Evolutionary conservation across 1,140 invertebrate genomes (phyloP).

Genomic region (Drosophila murphyi): DNA sequence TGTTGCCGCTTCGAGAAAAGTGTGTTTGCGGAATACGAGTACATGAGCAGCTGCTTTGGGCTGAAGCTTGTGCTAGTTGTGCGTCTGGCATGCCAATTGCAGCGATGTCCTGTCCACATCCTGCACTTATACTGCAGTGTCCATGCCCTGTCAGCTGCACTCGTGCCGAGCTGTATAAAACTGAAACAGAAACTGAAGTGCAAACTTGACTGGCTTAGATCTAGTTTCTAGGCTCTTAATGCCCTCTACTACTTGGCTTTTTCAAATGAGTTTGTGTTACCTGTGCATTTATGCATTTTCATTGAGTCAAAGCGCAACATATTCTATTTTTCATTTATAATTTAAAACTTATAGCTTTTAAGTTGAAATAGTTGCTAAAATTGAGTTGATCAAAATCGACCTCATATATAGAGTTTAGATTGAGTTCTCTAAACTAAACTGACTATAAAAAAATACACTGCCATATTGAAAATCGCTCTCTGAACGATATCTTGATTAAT

Average conservation of each 20-base stretch:
- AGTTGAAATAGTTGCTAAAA: too few relatives aligned
- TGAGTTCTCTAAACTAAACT: too few relatives aligned
- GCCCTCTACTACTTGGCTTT: background rate
- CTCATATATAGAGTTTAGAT: too few relatives aligned
- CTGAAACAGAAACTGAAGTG: conserved; percentile 71
- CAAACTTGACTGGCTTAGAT: conserved; percentile 43
- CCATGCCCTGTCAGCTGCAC: conserved; percentile 64
- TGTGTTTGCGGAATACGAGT: conserved; percentile 1
- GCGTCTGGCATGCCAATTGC: conserved; percentile 50
- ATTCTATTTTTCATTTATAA: too few relatives aligned
- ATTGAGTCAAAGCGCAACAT: too few relatives aligned
- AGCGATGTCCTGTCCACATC: conserved; percentile 41
- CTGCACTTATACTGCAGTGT: conserved; percentile 26
- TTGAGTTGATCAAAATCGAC: too few relatives aligned
- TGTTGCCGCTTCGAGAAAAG: background rate
- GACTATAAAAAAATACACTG: too few relatives aligned
- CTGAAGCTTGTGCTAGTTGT: conserved; percentile 23
- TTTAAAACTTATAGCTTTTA: too few relatives aligned
- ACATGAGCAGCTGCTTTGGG: conserved; percentile 16
- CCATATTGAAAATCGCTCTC: too few relatives aligned
- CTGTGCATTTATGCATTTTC: background rate
- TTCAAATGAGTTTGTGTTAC: background rate
- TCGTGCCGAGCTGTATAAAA: conserved; percentile 70
- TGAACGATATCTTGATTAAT: too few relatives aligned
- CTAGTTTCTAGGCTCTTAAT: conserved; percentile 1